Evolutionary conservation across 2,113 vertebrate species (phyloP), one percentile per base, ranked within the genome.

Genomic region (Monopterus albus): DNA sequence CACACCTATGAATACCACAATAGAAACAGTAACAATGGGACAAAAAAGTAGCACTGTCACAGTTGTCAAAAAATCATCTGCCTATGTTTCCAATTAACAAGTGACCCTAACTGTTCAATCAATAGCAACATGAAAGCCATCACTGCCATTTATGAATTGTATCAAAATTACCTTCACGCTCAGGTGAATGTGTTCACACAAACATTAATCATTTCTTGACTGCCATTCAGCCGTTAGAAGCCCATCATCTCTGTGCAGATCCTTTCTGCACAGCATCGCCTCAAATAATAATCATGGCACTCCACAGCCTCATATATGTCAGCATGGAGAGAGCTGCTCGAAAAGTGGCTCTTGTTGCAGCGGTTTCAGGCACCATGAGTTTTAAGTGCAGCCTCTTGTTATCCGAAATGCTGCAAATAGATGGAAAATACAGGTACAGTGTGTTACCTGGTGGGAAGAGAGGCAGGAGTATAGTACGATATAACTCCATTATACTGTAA

Each of bases 221-320:
- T 63, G 62, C 60, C 72, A 75, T 57, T 83, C 49, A 40, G 68
- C 47, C 20, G 1, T 61, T 28, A 53, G 65, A 78, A 31, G 74
- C 76, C n/a, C 62, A 61, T 80, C 81, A 75, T 71, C 60, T 79
- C 75, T 55, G 64, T 50, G 25, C 68, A 15, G 64, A 49, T 57
- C 52, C 62, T 72, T 31, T 82, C 63, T 55, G 40, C 49, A 7
- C 47, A 33, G 43, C 43, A 1, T 18, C 49, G 47, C 65, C 72
- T 72, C 43, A 45, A 74, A 72, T 75, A 58, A 73, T 83, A 81
- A 82, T 79, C 60, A 72, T 15, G n/a, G 52, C 52, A 59, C 84
- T 87, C 88, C 72, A 80, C 38, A 80, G 74, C 60, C 65, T 66
- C 72, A 70, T 72, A 70, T 79, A 55, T 76, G 72, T 81, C 75